A percentile compares a stretch with the other conserved stretches of the same genome.
phyloP scores from a whole-genome alignment of 92 coral and sea anemone species.

The Hydrozoanthus gracilis region DNA sequence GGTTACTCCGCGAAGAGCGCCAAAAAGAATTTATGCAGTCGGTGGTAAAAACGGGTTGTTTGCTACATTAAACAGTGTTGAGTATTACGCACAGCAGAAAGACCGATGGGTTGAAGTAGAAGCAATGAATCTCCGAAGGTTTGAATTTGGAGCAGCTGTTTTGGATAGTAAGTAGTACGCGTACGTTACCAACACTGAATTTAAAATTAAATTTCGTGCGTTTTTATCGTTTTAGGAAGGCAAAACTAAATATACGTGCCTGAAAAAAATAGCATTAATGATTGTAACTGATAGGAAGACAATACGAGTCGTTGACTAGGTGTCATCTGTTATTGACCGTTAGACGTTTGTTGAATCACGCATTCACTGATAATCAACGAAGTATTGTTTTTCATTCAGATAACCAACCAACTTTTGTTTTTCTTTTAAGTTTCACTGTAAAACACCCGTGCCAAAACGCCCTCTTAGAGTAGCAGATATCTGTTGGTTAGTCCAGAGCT shows the following conservation, averaged over 20 bases:
- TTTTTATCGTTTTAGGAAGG: background rate
- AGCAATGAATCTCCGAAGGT: slow-evolving; percentile 85
- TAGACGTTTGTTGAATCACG: background rate
- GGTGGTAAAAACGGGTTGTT: slow-evolving; percentile 95
- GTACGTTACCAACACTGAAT: background rate
- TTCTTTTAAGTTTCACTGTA: background rate
- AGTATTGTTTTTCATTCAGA: background rate
- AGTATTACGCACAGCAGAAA: slow-evolving; percentile 74
- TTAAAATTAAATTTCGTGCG: background rate
- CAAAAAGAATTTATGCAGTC: slow-evolving; percentile 81
- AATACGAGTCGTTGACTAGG: background rate
- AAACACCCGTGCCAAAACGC: no score
- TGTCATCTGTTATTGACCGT: slow-evolving; percentile 25
- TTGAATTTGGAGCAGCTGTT: slow-evolving; percentile 93
- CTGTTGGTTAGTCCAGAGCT: no score
- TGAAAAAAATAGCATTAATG: background rate
- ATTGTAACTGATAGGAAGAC: background rate
- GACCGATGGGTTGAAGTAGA: slow-evolving; percentile 80
- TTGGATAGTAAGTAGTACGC: slow-evolving; percentile 69
- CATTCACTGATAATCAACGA: background rate
- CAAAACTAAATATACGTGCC: background rate
- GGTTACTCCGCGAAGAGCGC: slow-evolving; percentile 73
- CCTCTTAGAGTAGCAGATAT: no score
- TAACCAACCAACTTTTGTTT: background rate
- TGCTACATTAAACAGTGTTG: slow-evolving; percentile 91